Evolutionary conservation across 2,113 vertebrate genomes (phyloP), one percentile per base, ranked within the genome.

Genomic region (Malurus cyaneus): DNA sequence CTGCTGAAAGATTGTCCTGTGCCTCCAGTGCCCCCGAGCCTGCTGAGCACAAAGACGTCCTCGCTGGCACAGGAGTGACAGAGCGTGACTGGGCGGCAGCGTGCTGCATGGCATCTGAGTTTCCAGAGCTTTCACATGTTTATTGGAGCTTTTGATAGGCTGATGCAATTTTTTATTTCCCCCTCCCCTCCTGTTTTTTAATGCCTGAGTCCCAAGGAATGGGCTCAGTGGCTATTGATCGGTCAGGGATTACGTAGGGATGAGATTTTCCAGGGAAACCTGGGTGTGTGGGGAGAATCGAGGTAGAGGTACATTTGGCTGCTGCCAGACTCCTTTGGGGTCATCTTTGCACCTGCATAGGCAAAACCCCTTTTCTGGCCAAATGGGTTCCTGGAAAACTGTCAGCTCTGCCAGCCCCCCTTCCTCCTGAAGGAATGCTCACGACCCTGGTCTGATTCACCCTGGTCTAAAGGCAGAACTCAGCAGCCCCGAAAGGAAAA

Each of bases 391-490:
- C 28, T 1, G 2, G 73, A 44, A 83, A 71, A n/a, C 2, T 21
- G 5, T 34, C 17, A 57, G 39, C 54, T 72, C 84, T 91, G 34
- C 25, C 36, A 3, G 4, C 8, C 44, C 0, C 1, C 31, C 31
- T 65, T 41, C 18, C 41, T 57, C 17, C n/a, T 24, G 34, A n/a
- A 52, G 34, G 11, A 32, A 29, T 41, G 34, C 3, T 4, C 6
- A 0, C 4, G 14, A 34, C 76, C 19, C 34, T 3, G 0, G 6
- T 21, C 59, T 0, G 0, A 12, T 80, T 86, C 15, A 3, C 25
- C 24, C 49, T 2, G 2, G 23, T 62, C 52, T 78, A 29, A 70
- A 17, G 19, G 41, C 50, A 87, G n/a, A 19, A 3, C 36, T 39
- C 31, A 12, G 76, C 34, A 67, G 11, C 17, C 41, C 4, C 31